Conservation (phyloP, 2,888 invertebrate species). For the Choristoneura rosaceana region DNA sequence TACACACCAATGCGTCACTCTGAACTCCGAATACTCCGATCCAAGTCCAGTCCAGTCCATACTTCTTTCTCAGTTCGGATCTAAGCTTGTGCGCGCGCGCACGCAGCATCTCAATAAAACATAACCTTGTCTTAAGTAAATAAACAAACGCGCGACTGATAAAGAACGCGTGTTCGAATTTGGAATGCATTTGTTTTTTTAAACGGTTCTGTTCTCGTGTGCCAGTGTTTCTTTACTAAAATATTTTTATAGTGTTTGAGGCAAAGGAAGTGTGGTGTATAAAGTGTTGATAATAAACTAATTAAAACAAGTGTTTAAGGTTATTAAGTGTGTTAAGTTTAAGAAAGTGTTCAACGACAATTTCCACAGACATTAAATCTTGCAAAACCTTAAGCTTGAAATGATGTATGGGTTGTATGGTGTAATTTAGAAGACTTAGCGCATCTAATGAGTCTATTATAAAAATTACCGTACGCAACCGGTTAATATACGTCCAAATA, state of each 20-base stretch:
- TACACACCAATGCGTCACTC: constrained; percentile 2
- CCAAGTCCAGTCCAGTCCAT: constrained; percentile 5
- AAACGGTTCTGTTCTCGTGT: constrained; percentile 1
- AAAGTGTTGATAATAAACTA: not conserved
- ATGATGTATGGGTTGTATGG: no score
- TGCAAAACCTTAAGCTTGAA: not conserved
- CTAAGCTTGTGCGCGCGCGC: not conserved
- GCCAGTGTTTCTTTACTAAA: not conserved
- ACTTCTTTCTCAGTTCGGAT: constrained; percentile 8
- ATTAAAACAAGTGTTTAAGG: not conserved
- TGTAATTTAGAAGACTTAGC: constrained; percentile 15
- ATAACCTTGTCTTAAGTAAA: constrained; percentile 39
- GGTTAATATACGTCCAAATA: no score
- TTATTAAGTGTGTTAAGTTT: not conserved
- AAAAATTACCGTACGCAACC: no score
- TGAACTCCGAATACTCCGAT: no score
- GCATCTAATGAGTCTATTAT: not conserved
- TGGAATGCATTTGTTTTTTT: constrained; percentile 26
- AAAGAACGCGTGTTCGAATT: constrained; percentile 34
- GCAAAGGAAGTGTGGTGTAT: constrained; percentile 4
- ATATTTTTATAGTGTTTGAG: not conserved
- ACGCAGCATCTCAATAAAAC: constrained; percentile 3
- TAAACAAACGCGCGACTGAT: constrained; percentile 38
- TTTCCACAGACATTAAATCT: not conserved
- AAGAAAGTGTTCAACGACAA: not conserved